Evolutionary conservation across 2,888 invertebrate species (phyloP), one percentile per base, ranked within the genome.

Genomic region (Tinea trinotella): DNA sequence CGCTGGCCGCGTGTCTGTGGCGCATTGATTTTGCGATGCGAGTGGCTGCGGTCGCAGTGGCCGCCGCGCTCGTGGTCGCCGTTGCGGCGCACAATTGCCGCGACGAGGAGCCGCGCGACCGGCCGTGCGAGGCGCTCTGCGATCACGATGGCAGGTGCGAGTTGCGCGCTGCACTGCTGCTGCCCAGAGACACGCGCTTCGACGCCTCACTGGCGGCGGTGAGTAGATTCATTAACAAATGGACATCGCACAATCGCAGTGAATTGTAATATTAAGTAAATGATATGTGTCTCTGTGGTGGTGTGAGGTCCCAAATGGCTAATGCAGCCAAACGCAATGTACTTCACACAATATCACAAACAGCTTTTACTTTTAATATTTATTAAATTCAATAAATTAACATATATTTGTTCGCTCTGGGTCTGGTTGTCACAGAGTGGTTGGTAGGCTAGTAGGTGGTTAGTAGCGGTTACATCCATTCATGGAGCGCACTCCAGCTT

Each of bases 1-100:
- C 12, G 7, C 13, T 15, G 7, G 40, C 40, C 15, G 40, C 5
- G 24, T 24, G 24, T 7, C 24, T 24, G 24, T 24, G 13, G 40
- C 13, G 15, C 40, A 12, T 40, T 12, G 13, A 40, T 15, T 15
- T 40, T 2, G 2, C 30, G 40, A 40, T 15, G 40, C 40, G 40
- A 40, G 3, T 40, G 12, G 40, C 40, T n/a, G 95, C 96, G 19
- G 95, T 40, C 40, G 40, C 40, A 13, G 95, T 96, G 19, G 95
- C 94, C 59, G 96, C 96, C 76, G 97, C 97, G 74, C 10, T 10
- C 35, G 3, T 22, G 22, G 22, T 22, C 22, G 22, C 22, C 22
- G 22, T 22, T 22, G 97, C 97, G 74, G 91, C 90, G 54, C 83
- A 97, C 20, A 90, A 94, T 59, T 97, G 97, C 75, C 86, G 97